phyloP scores from a whole-genome alignment of 2,113 vertebrate genomes.

The Poeciliopsis occidentalis region DNA sequence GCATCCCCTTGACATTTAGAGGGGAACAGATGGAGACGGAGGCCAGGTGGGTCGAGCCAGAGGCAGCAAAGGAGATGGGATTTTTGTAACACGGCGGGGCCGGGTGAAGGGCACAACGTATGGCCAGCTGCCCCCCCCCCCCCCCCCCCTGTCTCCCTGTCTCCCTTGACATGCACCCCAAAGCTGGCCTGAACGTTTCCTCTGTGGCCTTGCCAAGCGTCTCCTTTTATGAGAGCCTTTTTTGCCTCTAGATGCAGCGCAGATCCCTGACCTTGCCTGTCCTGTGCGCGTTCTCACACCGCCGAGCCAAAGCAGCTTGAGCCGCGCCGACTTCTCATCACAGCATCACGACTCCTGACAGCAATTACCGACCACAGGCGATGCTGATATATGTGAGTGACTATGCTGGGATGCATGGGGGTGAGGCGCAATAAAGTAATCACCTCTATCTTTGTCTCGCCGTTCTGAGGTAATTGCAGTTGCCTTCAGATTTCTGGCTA shows the following conservation, averaged over 20 bases:
- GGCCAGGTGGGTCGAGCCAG: slow-evolving; percentile 59
- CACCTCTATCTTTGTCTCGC: slow-evolving; percentile 34
- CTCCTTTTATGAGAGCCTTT: slow-evolving; percentile 22
- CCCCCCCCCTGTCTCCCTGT: too few relatives aligned
- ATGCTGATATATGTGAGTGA: slow-evolving; percentile 34
- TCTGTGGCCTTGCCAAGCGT: slow-evolving; percentile 40
- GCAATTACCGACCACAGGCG: slow-evolving; percentile 48
- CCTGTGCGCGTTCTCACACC: slow-evolving; percentile 11
- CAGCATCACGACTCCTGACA: slow-evolving; percentile 33
- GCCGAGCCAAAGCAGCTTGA: slow-evolving; percentile 27
- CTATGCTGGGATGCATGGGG: slow-evolving; percentile 19
- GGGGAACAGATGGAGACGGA: slow-evolving; percentile 72
- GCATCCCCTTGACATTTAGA: slow-evolving; percentile 63
- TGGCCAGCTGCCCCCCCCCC: slow-evolving; percentile 60
- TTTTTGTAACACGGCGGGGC: slow-evolving; percentile 56
- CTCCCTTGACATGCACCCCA: slow-evolving; percentile 24
- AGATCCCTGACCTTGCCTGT: slow-evolving; percentile 29
- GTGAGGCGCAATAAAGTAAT: slow-evolving; percentile 35
- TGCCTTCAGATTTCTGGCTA: slow-evolving; percentile 35
- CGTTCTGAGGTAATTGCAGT: slow-evolving; percentile 38
- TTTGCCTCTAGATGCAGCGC: slow-evolving; percentile 33
- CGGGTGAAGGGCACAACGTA: slow-evolving; percentile 55
- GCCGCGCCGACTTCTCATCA: slow-evolving; percentile 36
- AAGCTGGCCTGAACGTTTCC: slow-evolving; percentile 19
- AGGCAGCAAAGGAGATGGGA: slow-evolving; percentile 68